These are phyloP conservation scores for Melikaiella ostensackeni DNA, from an alignment of 2,888 invertebrate genomes.

Conservation along the genomic window DNA sequence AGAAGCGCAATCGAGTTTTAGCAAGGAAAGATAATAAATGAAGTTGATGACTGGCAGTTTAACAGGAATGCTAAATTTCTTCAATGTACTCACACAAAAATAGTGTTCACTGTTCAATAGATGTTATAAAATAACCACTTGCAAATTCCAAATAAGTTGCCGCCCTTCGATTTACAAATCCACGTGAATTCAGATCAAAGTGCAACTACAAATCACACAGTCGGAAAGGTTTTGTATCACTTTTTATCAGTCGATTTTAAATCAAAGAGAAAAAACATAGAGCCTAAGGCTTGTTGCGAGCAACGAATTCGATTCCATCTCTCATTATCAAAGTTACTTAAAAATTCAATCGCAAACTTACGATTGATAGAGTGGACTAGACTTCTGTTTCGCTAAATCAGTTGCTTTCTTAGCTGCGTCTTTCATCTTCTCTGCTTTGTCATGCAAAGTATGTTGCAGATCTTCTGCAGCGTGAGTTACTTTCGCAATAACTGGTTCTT, in stretches of 20 bases:
- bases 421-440: constrained; percentile 82
- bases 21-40: neutral
- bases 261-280: neutral
- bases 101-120: neutral
- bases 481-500: constrained; percentile 64
- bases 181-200: neutral
- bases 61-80: constrained; percentile 24
- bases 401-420: constrained; percentile 89
- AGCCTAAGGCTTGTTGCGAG: neutral
- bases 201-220: constrained; percentile 6
- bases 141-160: neutral
- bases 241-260: neutral
- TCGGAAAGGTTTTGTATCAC: neutral
- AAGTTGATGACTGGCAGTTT: constrained; percentile 16
- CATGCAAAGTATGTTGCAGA: constrained; percentile 71
- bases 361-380: constrained; percentile 77
- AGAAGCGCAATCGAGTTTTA: neutral
- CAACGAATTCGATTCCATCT: neutral
- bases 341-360: constrained; percentile 49
- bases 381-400: constrained; percentile 84
- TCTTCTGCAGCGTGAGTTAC: constrained; percentile 71
- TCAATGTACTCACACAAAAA: neutral
- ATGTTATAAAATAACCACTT: constrained; percentile 3
- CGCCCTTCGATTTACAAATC: constrained; percentile 4
- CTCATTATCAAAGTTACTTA: neutral